Conservation (phyloP, 2,888 invertebrate species). For the Dione vanillae region DNA sequence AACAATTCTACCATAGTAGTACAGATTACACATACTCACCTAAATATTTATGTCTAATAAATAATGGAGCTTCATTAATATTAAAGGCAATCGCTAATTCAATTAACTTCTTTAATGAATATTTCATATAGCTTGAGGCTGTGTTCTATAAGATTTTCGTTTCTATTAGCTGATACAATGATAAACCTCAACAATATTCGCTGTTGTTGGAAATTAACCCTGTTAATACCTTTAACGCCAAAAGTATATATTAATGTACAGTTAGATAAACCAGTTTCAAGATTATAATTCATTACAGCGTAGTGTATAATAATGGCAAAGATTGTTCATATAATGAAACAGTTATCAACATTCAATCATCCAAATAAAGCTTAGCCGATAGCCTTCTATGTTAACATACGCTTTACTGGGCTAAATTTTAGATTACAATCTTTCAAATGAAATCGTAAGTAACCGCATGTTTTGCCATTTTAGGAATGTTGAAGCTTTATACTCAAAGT, state of each 20-base stretch:
- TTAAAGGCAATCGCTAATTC: conserved; percentile 33
- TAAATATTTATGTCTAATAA: conserved; percentile 36
- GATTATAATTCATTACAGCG: neutral
- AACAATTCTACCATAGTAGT: conserved; percentile 24
- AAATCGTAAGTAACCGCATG: conserved; percentile 72
- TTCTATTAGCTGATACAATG: conserved; percentile 52
- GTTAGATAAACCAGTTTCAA: conserved; percentile 13
- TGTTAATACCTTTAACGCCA: conserved; percentile 1
- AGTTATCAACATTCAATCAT: conserved; percentile 19
- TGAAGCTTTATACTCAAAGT: conserved; percentile 16
- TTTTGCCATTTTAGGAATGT: conserved; percentile 58
- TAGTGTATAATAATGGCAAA: conserved; percentile 9
- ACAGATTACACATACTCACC: conserved; percentile 26
- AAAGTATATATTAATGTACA: conserved; percentile 4
- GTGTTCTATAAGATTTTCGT: conserved; percentile 30
- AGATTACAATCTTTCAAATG: conserved; percentile 77
- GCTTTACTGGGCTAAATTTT: conserved; percentile 66
- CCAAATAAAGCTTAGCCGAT: conserved; percentile 73
- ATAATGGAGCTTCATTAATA: conserved; percentile 41
- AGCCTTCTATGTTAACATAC: conserved; percentile 72
- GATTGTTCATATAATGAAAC: conserved; percentile 24
- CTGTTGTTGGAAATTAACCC: neutral
- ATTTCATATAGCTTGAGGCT: conserved; percentile 27
- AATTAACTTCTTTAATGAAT: conserved; percentile 35
- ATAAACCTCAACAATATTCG: conserved; percentile 24